These are phyloP conservation scores for Eulemur rubriventer DNA, from an alignment of 2,797 vertebrate genomes.

Conservation along the genomic window DNA sequence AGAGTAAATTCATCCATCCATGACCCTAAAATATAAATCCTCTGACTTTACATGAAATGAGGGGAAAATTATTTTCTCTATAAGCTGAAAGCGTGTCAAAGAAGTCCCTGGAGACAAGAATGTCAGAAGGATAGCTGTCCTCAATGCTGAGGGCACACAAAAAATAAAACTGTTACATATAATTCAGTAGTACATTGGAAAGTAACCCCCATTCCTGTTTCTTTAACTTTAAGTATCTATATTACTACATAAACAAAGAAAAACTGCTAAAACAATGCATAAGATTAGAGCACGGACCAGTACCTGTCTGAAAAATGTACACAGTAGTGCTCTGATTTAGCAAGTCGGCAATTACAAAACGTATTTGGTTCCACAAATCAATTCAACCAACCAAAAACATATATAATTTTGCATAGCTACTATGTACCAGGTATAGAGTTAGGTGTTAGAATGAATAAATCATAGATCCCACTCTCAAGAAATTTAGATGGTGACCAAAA, in stretches of 20 bases:
- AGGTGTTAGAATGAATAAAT: neutral
- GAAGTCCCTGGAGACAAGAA: neutral
- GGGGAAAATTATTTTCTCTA: neutral
- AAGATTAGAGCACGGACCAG: neutral
- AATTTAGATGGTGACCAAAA: neutral
- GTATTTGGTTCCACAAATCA: neutral
- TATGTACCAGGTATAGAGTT: neutral
- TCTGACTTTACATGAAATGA: neutral
- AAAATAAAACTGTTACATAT: neutral
- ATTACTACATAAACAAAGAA: neutral
- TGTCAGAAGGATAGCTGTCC: neutral
- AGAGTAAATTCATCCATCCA: neutral
- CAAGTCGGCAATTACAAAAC: neutral
- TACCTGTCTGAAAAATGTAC: neutral
- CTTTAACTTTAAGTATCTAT: neutral
- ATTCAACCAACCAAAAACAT: neutral
- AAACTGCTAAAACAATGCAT: neutral
- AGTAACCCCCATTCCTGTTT: neutral
- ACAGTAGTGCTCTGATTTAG: neutral
- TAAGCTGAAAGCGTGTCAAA: neutral
- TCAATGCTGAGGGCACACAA: neutral
- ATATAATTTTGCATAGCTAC: neutral
- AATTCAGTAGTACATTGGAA: neutral
- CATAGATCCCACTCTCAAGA: neutral
- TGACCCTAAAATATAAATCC: neutral